A percentile compares a stretch with the other conserved stretches of the same genome.
Conservation (phyloP, 2,113 vertebrate species). For the Panthera tigris region DNA sequence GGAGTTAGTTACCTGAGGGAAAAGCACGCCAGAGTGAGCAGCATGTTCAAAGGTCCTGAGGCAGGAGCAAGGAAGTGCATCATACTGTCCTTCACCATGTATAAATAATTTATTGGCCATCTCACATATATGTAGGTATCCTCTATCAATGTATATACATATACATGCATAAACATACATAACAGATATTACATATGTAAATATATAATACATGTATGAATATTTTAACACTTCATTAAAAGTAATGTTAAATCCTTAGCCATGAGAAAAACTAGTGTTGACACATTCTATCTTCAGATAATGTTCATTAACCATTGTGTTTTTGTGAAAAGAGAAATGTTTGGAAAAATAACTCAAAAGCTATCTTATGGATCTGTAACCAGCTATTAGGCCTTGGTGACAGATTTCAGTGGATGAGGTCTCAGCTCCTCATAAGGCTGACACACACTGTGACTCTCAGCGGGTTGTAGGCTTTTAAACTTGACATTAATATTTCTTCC, state of each 20-base stretch:
- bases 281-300: background rate
- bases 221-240: background rate
- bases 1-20: background rate
- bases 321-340: slow-evolving; percentile 35
- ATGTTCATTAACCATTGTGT: background rate
- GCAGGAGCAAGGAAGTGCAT: background rate
- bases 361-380: background rate
- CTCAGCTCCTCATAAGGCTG: background rate
- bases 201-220: background rate
- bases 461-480: background rate
- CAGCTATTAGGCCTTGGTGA: slow-evolving; percentile 5
- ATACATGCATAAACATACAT: background rate
- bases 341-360: background rate
- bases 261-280: background rate
- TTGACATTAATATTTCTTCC: background rate
- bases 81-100: background rate
- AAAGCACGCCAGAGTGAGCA: background rate
- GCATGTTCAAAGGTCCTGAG: slow-evolving; percentile 12
- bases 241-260: background rate
- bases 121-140: background rate
- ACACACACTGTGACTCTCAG: background rate
- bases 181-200: background rate
- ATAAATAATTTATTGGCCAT: background rate
- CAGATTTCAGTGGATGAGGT: background rate
- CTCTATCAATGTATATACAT: background rate